Evolutionary conservation across 1,140 invertebrate species (phyloP).

Genomic region (Zaprionus capensis): DNA sequence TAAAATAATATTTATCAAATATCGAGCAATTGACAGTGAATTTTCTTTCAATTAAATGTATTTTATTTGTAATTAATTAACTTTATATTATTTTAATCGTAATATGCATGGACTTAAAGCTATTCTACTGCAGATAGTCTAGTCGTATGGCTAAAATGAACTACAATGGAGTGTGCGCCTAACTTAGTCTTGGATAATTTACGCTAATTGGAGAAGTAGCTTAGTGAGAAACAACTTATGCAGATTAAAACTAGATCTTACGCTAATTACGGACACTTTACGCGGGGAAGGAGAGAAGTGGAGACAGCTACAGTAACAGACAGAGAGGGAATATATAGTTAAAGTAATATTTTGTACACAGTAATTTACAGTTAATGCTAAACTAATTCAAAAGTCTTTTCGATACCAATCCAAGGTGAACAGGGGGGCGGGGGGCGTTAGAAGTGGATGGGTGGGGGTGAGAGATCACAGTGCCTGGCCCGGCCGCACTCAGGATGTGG

Average conservation of each 20-base stretch:
- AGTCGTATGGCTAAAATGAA: slow-evolving; percentile 60
- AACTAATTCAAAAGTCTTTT: slow-evolving; percentile 74
- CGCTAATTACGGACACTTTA: slow-evolving; percentile 17
- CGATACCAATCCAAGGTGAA: slow-evolving; percentile 58
- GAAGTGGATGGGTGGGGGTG: slow-evolving; percentile 8
- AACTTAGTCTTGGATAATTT: slow-evolving; percentile 45
- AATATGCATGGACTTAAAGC: slow-evolving; percentile 42
- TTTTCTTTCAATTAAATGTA: no score
- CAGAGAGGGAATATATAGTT: slow-evolving; percentile 21
- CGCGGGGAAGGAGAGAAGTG: slow-evolving; percentile 4
- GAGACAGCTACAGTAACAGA: slow-evolving; percentile 31
- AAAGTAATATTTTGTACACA: slow-evolving; percentile 66
- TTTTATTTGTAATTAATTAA: slow-evolving; percentile 25
- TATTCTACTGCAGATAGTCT: slow-evolving; percentile 31
- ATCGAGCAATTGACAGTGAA: no score
- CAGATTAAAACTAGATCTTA: not conserved
- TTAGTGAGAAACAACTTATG: slow-evolving; percentile 32
- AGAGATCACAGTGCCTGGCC: slow-evolving; percentile 62
- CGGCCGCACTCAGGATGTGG: slow-evolving; percentile 87
- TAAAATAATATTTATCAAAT: no score
- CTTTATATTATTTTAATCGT: slow-evolving; percentile 44
- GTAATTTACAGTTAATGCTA: slow-evolving; percentile 45
- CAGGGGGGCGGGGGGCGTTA: not conserved
- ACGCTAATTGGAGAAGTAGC: slow-evolving; percentile 52
- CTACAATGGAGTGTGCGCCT: slow-evolving; percentile 54